Base-by-base conservation (phyloP, 2,113 vertebrate species). In the Hippolais icterina region DNA sequence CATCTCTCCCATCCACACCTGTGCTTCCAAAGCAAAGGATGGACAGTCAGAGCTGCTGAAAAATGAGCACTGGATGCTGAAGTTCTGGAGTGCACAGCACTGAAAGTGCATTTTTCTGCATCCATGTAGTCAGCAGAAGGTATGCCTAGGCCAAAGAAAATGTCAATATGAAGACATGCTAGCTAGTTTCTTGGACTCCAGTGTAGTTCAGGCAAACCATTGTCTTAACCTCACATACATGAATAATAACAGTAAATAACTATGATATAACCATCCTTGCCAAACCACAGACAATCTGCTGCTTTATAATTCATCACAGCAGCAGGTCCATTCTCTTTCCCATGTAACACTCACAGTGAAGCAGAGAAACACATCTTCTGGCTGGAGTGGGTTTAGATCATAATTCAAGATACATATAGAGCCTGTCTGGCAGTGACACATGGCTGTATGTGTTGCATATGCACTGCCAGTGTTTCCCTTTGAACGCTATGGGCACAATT, bases 231-330 rank as follows among this genome's bases (percentile, higher is more conserved):
- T 69, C 60, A 50, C 20, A 35, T 44, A 35, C 27, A 77, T 65
- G 60, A 81, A 77, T 61, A 71, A 57, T 39, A 94, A 41, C 74
- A 92, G 59, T 80, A 94, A 90, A 81, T 77, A 89, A 81, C 47
- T 56, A 42, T 0, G 4, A 68, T 50, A 33, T 23, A 72, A 59
- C 24, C 10, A 19, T 27, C 63, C 68, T 42, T 87, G 53, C 46
- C 60, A 87, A 95, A 63, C 31, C 71, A 64, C 56, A 77, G 64
- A 31, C 72, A 78, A 83, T 77, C 39, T 74, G 9, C 24, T 92
- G 70, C 75, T 39, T 85, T 80, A 16, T 41, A 79, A 71, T 33
- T 84, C 70, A 52, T 57, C 74, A 37, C 59, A 77, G 87, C 49
- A 91, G 23, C 57, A 76, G 25, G 59, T 71, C 65, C 37, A 50